Evolutionary conservation across 2,113 vertebrate species (phyloP), one percentile per base, ranked within the genome.

Genomic region (Corynorhinus townsendii): DNA sequence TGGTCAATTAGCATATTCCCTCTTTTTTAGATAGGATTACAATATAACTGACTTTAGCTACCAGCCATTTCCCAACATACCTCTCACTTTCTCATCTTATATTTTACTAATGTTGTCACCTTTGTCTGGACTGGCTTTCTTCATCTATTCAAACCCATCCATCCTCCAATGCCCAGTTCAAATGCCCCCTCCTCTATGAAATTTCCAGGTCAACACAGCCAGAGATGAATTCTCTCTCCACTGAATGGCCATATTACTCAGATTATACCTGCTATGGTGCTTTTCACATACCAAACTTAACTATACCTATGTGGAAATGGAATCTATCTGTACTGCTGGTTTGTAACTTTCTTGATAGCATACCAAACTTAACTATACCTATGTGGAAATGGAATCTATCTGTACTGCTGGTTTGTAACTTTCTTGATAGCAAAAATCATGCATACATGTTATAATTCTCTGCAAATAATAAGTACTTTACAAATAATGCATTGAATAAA

Each of bases 381-480:
- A 30, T 24, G 24, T 26, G 43, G 59, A 81, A 59, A 30, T 72
- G 8, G 22, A 79, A 88, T 24, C 45, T 20, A 71, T 45, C 45
- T 88, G 11, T 24, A 73, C 28, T 77, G 52, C 24, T 56, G 11
- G 11, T 75, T 62, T 90, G 2, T 90, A 95, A 77, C 6, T 24
- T 89, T 79, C 20, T 83, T 84, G 22, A 88, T 86, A 54, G 40
- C 72, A 95, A 95, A 96, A 59, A 45, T 69, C 47, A 88, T 77
- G 40, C 38, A 64, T 80, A 45, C 77, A 72, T 71, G 54, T 68
- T 52, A n/a, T 38, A 83, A 33, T 69, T 86, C 3, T 86, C 83
- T 52, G 68, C 4, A 76, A 75, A 76, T 43, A 69, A 22, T 43
- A 86, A 93, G 9, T 73, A 47, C 19, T 33, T 83, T 77, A 52